Conservation (phyloP, 92 coral and sea anemone genomes). For the Porites cylindrica region DNA sequence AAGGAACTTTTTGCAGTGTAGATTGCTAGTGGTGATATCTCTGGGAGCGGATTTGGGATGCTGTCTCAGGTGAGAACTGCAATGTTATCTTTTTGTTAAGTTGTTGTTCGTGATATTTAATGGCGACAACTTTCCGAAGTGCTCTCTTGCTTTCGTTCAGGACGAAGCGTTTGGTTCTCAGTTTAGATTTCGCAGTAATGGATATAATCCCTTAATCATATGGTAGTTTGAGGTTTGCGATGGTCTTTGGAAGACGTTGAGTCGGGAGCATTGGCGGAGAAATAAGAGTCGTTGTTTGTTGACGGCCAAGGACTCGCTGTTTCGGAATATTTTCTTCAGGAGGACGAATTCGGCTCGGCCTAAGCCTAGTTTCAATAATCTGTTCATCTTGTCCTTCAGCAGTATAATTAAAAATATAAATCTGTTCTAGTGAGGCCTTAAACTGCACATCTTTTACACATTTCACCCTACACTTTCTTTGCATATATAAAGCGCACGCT, state of each 20-base stretch:
- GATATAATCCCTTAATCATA: conserved; percentile 29
- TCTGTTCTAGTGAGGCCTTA: too few relatives aligned
- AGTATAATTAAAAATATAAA: too few relatives aligned
- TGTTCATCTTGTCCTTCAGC: too few relatives aligned
- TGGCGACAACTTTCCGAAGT: conserved; percentile 34
- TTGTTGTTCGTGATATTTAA: conserved; percentile 38
- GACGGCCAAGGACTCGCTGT: conserved; percentile 46
- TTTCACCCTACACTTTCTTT: too few relatives aligned
- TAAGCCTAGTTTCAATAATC: conserved; percentile 52
- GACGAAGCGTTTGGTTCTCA: conserved; percentile 43
- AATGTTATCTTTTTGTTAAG: conserved; percentile 28
- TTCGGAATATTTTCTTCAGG: conserved; percentile 39
- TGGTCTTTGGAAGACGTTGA: conserved; percentile 32
- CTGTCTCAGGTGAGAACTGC: conserved; percentile 28
- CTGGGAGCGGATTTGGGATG: conserved; percentile 1
- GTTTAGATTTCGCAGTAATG: conserved; percentile 46
- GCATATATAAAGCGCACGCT: too few relatives aligned
- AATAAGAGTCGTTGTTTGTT: conserved; percentile 47
- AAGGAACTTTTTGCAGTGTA: conserved; percentile 26
- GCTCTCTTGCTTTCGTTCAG: conserved; percentile 41
- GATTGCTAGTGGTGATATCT: conserved; percentile 56
- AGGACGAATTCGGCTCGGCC: conserved; percentile 63
- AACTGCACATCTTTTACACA: too few relatives aligned
- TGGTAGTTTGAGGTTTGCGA: conserved; percentile 35
- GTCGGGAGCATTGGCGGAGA: conserved; percentile 43